These are phyloP conservation scores for Drosophila merina DNA, from an alignment of 2,888 invertebrate genomes.

Conservation along the genomic window DNA sequence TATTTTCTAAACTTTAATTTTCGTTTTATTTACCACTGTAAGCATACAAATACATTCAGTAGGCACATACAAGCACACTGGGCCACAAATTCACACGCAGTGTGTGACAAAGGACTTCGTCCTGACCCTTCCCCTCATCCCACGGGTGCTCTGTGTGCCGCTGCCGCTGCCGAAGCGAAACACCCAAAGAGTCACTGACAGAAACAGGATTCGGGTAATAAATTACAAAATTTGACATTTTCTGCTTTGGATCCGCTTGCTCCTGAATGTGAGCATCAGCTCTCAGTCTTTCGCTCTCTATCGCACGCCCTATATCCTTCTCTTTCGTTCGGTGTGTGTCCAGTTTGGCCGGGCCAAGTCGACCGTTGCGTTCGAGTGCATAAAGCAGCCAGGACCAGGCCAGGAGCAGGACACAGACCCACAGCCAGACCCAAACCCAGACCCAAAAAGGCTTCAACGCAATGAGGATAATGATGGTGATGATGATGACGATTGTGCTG, in stretches of 20 bases:
- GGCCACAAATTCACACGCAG: slow-evolving; percentile 72
- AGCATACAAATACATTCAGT: neutral
- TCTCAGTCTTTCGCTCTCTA: slow-evolving; percentile 3
- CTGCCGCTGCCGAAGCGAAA: slow-evolving; percentile 56
- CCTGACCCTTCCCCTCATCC: slow-evolving; percentile 25
- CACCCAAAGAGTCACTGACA: slow-evolving; percentile 81
- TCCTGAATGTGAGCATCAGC: slow-evolving; percentile 64
- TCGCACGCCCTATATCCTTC: slow-evolving; percentile 11
- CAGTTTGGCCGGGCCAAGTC: slow-evolving; percentile 38
- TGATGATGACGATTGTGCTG: slow-evolving; percentile 25
- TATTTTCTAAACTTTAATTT: neutral
- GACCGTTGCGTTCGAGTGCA: slow-evolving; percentile 35
- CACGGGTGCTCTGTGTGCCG: slow-evolving; percentile 29
- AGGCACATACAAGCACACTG: slow-evolving; percentile 30
- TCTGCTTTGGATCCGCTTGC: slow-evolving; percentile 83
- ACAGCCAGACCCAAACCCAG: slow-evolving; percentile 18
- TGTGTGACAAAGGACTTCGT: slow-evolving; percentile 69
- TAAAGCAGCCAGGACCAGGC: slow-evolving; percentile 30
- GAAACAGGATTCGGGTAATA: slow-evolving; percentile 84
- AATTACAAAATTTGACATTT: slow-evolving; percentile 84
- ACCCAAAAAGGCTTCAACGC: slow-evolving; percentile 27
- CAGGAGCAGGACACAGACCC: neutral
- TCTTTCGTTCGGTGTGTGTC: slow-evolving; percentile 36
- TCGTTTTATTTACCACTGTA: neutral
- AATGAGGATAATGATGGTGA: slow-evolving; percentile 13